Evolutionary conservation across 2,797 vertebrate genomes (phyloP), one percentile per base, ranked within the genome.

Genomic region (Avahi laniger): DNA sequence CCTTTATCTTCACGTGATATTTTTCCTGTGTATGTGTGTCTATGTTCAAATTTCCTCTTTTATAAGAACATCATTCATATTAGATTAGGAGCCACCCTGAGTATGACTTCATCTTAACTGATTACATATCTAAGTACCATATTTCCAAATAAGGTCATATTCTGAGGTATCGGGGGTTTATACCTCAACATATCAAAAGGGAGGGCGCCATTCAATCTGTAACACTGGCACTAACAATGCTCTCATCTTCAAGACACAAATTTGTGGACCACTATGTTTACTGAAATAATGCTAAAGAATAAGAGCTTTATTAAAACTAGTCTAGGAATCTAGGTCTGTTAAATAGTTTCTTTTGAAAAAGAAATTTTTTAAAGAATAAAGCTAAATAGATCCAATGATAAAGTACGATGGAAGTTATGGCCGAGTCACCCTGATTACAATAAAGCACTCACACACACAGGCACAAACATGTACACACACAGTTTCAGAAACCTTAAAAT

Each of bases 381-480:
- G 75, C 26, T 54, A 67, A 95, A 69, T 35, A 50, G 69, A 72
- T 72, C 54, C 84, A 89, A 30, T 59, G 73, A 88, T 26, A 94
- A 93, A 89, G 24, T 50, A 11, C 70, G 57, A 48, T 75, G 79
- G 94, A 98, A 89, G 79, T 92, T 95, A 88, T 8, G 80, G 70
- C 82, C 95, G 92, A 97, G 73, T 92, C 92, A 97, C 81, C 75
- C 54, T 93, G 84, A 96, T 82, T 67, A 92, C 52, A 65, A 91
- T 28, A 79, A 85, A 48, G 79, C 17, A 69, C 6, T 20, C 15
- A 79, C 12, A 82, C 46, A 26, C 18, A 30, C 14, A 26, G 6
- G 48, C 20, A 78, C 13, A 26, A 26, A 79, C 33, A 61, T 48
- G 22, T 22, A 57, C 17, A 20, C 9, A 70, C 20, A 63, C 26